Percentiles rank a stretch among this genome's conserved stretches.
These are phyloP conservation scores for Apotomis capreana DNA, from an alignment of 2,888 invertebrate species.

Conservation along the genomic window DNA sequence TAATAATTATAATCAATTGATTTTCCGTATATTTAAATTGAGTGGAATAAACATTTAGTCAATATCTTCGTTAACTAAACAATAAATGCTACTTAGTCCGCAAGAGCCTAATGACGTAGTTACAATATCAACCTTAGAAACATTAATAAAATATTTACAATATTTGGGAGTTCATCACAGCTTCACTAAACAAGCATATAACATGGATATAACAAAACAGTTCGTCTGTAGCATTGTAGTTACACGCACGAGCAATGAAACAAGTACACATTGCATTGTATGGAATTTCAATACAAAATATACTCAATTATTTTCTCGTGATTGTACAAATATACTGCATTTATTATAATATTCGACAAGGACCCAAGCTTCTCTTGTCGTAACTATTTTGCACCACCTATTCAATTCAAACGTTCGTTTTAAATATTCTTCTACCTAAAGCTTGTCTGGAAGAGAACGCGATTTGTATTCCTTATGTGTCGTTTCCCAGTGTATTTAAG, in stretches of 20 bases:
- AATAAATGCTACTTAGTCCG: slow-evolving; percentile 75
- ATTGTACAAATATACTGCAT: slow-evolving; percentile 12
- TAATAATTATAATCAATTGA: slow-evolving; percentile 75
- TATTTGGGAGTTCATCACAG: slow-evolving; percentile 83
- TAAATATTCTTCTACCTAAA: too few relatives aligned
- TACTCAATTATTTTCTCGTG: too few relatives aligned
- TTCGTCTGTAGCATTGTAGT: slow-evolving; percentile 57
- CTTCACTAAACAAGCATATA: slow-evolving; percentile 82
- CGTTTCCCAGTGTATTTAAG: too few relatives aligned
- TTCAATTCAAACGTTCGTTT: too few relatives aligned
- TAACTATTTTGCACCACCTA: too few relatives aligned
- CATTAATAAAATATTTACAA: slow-evolving; percentile 81
- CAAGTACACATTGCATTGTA: too few relatives aligned
- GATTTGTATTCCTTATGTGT: too few relatives aligned
- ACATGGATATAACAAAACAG: slow-evolving; percentile 78
- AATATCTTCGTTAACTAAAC: slow-evolving; percentile 75
- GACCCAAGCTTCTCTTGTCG: too few relatives aligned
- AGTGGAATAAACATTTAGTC: slow-evolving; percentile 83
- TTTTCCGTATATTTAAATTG: slow-evolving; percentile 79
- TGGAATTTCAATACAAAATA: too few relatives aligned
- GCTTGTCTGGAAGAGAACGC: too few relatives aligned
- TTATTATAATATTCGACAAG: slow-evolving; percentile 7
- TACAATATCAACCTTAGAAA: slow-evolving; percentile 74
- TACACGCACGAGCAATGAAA: too few relatives aligned
- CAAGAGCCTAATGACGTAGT: slow-evolving; percentile 79